These are phyloP conservation scores for Anguilla japonica DNA, from an alignment of 2,113 vertebrate species.

Conservation along the genomic window DNA sequence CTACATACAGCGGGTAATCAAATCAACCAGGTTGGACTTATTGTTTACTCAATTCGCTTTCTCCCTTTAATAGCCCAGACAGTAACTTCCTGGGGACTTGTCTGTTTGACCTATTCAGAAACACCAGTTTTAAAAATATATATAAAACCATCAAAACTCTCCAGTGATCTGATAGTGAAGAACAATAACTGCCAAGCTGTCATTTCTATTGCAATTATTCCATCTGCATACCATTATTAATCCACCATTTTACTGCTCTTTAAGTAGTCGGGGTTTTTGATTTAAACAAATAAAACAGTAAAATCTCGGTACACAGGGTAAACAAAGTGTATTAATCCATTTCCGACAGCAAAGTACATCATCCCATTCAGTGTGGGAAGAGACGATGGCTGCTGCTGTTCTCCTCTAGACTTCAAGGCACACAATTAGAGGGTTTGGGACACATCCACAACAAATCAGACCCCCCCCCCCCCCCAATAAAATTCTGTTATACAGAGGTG, in stretches of 20 bases:
- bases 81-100: neutral
- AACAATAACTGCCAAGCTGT: neutral
- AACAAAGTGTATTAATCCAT: conserved; percentile 47
- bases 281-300: conserved; percentile 53
- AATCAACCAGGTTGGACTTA: no score
- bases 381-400: neutral
- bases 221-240: neutral
- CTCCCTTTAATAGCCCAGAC: neutral
- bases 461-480: conserved; percentile 32
- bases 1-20: no score
- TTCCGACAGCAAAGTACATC: conserved; percentile 52
- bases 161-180: neutral
- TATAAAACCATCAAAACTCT: neutral
- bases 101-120: neutral
- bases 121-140: neutral
- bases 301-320: conserved; percentile 43
- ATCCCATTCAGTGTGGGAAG: neutral
- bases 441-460: conserved; percentile 43
- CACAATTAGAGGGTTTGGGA: conserved; percentile 31
- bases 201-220: no score
- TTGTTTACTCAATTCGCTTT: neutral
- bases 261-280: conserved; percentile 37
- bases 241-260: neutral
- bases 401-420: conserved; percentile 20
- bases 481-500: neutral